Conservation (phyloP, 2,888 invertebrate species). For the Mystacides longicornis region DNA sequence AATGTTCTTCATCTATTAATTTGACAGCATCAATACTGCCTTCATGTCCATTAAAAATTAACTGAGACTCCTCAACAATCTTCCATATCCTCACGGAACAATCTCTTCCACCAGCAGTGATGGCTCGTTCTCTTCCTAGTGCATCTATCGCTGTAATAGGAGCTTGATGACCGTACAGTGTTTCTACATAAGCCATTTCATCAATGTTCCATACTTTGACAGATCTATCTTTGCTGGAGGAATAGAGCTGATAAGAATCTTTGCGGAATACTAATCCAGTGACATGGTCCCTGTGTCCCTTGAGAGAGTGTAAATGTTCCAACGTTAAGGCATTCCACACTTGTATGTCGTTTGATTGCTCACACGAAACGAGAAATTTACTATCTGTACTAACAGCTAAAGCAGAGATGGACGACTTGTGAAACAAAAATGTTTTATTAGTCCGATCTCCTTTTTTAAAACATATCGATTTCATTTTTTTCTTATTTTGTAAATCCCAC, state of each 20-base stretch:
- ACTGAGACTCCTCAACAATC: slow-evolving; percentile 92
- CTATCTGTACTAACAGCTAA: slow-evolving; percentile 71
- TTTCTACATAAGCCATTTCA: slow-evolving; percentile 94
- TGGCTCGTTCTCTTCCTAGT: slow-evolving; percentile 73
- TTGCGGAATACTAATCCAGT: slow-evolving; percentile 78
- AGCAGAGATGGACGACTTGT: slow-evolving; percentile 47
- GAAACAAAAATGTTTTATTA: slow-evolving; percentile 30
- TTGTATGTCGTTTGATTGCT: slow-evolving; percentile 57
- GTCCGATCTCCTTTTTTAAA: slow-evolving; percentile 42
- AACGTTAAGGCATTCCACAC: slow-evolving; percentile 79
- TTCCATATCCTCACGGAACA: slow-evolving; percentile 89
- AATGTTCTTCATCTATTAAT: slow-evolving; percentile 88
- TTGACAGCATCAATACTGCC: slow-evolving; percentile 84
- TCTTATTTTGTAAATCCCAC: slow-evolving; percentile 64
- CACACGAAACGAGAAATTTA: slow-evolving; percentile 65
- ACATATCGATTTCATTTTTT: slow-evolving; percentile 51
- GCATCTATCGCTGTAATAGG: slow-evolving; percentile 82
- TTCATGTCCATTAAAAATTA: slow-evolving; percentile 81
- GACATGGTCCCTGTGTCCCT: slow-evolving; percentile 66
- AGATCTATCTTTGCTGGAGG: slow-evolving; percentile 67
- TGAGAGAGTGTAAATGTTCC: slow-evolving; percentile 70
- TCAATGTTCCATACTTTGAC: slow-evolving; percentile 94
- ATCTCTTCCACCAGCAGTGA: slow-evolving; percentile 88
- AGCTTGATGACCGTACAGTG: slow-evolving; percentile 90
- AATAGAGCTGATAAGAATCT: slow-evolving; percentile 78